phyloP scores from a whole-genome alignment of 2,888 invertebrate species.

The Agonopterix arenella region DNA sequence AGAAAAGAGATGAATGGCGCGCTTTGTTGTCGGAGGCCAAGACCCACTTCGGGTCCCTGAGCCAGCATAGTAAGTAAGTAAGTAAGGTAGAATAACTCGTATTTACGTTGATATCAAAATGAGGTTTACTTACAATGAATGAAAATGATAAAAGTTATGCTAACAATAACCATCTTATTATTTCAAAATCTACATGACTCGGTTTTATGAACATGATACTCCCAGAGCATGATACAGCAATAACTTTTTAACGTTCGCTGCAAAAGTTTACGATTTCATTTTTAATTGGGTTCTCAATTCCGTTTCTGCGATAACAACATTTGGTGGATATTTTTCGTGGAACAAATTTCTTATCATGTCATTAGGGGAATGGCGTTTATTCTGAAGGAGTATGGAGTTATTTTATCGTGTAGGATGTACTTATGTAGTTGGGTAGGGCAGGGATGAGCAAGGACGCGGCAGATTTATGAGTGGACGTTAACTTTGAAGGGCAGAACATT shows the following conservation, averaged over 20 bases:
- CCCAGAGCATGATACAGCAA: no score
- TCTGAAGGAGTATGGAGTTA: conserved; percentile 31
- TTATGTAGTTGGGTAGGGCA: conserved; percentile 14
- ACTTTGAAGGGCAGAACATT: conserved; percentile 38
- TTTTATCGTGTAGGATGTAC: conserved; percentile 29
- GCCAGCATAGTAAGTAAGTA: no score
- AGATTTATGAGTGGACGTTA: conserved; percentile 51
- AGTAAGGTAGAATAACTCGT: background rate
- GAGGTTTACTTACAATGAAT: background rate
- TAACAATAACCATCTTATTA: background rate
- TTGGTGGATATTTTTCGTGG: background rate
- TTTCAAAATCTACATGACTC: no score
- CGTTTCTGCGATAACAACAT: no score
- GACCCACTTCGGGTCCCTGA: no score
- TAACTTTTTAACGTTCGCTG: background rate
- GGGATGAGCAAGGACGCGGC: conserved; percentile 27
- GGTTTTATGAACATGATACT: no score
- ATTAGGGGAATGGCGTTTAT: conserved; percentile 25
- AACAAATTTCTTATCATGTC: background rate
- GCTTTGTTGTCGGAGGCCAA: no score
- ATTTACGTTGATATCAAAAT: background rate
- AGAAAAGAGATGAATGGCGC: no score
- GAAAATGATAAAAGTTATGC: background rate
- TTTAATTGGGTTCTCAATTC: background rate
- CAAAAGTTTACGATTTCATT: background rate